A percentile compares a stretch with the other conserved stretches of the same genome.
phyloP scores from a whole-genome alignment of 2,888 invertebrate species.

The Slavum lentiscoides region DNA sequence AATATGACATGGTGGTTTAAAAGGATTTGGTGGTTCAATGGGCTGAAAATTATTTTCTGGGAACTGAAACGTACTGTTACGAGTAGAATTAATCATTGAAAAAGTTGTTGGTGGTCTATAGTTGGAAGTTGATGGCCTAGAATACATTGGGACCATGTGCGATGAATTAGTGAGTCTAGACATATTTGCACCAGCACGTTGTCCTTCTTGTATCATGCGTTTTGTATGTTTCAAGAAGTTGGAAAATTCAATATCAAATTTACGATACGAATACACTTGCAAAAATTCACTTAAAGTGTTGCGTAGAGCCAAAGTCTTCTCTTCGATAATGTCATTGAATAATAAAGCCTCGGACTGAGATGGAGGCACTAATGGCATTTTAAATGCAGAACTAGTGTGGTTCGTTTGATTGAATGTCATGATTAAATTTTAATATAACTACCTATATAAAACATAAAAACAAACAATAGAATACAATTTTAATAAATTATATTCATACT shows the following conservation, averaged over 20 bases:
- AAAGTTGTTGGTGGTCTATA: constrained; percentile 20
- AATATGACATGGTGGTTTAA: constrained; percentile 7
- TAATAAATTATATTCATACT: too few species aligned
- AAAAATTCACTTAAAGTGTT: constrained; percentile 14
- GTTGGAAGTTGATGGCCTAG: constrained; percentile 14
- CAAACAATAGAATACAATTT: too few species aligned
- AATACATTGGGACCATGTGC: background rate
- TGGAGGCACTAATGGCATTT: constrained; percentile 5
- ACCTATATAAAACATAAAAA: constrained; percentile 1
- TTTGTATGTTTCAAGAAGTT: constrained; percentile 17
- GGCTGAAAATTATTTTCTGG: constrained; percentile 17
- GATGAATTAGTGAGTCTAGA: constrained; percentile 12
- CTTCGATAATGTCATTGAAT: constrained; percentile 35
- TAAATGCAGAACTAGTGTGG: constrained; percentile 15
- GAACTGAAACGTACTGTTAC: background rate
- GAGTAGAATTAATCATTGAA: constrained; percentile 1
- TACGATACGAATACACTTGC: constrained; percentile 24
- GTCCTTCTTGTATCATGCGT: constrained; percentile 9
- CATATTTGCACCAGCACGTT: constrained; percentile 18
- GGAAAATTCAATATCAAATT: constrained; percentile 28
- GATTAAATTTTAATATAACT: background rate
- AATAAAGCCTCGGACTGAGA: constrained; percentile 11
- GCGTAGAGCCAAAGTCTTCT: constrained; percentile 1
- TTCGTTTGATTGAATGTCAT: background rate
- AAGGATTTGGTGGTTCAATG: constrained; percentile 15